Conservation (phyloP, 2,113 vertebrate genomes). For the Pluvialis apricaria region DNA sequence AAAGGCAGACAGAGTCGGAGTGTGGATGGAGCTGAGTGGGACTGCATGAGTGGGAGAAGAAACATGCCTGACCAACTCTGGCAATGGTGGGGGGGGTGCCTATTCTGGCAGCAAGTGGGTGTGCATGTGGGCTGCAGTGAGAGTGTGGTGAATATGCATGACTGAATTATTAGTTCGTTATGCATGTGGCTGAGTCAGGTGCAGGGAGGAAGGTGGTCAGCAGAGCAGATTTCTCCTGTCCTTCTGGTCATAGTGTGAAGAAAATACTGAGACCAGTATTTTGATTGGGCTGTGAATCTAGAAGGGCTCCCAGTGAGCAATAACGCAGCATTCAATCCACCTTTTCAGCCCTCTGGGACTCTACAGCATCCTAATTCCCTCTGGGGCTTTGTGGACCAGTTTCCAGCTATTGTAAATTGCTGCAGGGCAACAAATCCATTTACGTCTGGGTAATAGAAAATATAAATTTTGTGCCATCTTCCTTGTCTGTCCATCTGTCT, state of each 20-base stretch:
- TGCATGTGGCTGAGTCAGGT: background rate
- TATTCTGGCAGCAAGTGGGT: slow-evolving; percentile 25
- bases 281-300: background rate
- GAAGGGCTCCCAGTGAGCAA: background rate
- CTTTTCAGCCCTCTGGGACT: background rate
- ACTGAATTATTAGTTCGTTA: slow-evolving; percentile 8
- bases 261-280: background rate
- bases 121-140: background rate
- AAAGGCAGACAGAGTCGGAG: background rate
- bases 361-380: background rate
- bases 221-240: background rate
- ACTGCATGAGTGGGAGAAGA: background rate
- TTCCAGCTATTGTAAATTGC: background rate
- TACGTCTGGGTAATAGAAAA: background rate
- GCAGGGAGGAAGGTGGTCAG: background rate
- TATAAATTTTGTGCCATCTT: background rate
- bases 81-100: background rate
- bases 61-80: slow-evolving; percentile 21
- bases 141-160: background rate
- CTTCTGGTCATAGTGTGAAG: background rate
- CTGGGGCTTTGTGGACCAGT: background rate
- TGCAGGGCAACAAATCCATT: background rate
- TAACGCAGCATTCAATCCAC: background rate
- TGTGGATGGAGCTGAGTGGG: slow-evolving; percentile 40
- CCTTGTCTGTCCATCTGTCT: background rate